Base-by-base conservation (phyloP, 2,888 invertebrate species). In the Calliphora vomitoria region DNA sequence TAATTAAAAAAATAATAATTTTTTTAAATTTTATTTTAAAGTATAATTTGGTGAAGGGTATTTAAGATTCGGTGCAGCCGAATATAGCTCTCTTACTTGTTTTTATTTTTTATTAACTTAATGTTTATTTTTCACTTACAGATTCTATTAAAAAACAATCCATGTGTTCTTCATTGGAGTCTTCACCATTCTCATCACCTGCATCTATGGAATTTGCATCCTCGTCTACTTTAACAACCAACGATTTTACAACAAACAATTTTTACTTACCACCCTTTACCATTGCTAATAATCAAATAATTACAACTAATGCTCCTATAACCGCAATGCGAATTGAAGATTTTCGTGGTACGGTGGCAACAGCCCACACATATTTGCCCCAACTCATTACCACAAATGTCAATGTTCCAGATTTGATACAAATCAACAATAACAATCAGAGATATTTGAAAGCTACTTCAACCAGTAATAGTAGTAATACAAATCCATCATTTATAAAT, bases 161-260 rank as follows among this genome's bases (percentile, higher is more conserved):
- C 35, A 91, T 91, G 8, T 92, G 92, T 76, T 93, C 93, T 11
- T 93, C 93, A 4, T 89, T 93, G 4, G 93, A 93, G 75, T 93
- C 93, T 25, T 93, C 93, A 4, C 93, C 93, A 38, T 93, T 92
- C 81, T 93, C 93, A 8, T 93, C 93, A 41, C 93, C 93, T 50
- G 93, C 93, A 4, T 93, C 93, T 1, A 91, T 93, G 85, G 93
- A 93, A 86, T 85, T 93, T 35, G 76, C 89, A 62, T 25, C 86
- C 8, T 79, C 89, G 50, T 76, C 85, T 6, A 64, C 79, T 18
- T 60, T 85, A 60, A 44, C 86, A 11, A 41, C 86, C 6, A 53
- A n/a, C 3, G 86, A 87, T 41, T 85, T 83, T 60, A 20, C 84
- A 50, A 41, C 79, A 55, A 84, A 79, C 53, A 87, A 81, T 69